Evolutionary conservation across 2,113 vertebrate genomes (phyloP).

Genomic region (Gobius niger): DNA sequence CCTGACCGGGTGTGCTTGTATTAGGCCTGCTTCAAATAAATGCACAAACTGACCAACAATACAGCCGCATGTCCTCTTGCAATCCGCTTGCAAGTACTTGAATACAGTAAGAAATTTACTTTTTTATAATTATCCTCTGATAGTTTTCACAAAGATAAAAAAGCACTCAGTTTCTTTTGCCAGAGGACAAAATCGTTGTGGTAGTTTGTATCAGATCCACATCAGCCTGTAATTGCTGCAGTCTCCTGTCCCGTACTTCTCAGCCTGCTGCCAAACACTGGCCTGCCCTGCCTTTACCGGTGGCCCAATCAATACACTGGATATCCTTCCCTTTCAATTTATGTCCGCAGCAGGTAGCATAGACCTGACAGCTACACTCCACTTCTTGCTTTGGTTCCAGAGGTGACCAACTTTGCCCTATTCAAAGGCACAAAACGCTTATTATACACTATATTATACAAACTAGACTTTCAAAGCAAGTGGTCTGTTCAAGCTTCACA

Average conservation of each 20-base stretch:
- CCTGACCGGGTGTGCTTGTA: too few relatives aligned
- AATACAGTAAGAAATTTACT: background rate
- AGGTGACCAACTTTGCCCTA: slow-evolving; percentile 21
- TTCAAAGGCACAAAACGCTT: slow-evolving; percentile 1
- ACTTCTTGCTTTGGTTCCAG: background rate
- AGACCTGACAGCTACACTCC: slow-evolving; percentile 13
- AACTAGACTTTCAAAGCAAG: slow-evolving; percentile 6
- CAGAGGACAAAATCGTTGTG: background rate
- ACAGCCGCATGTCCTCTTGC: too few relatives aligned
- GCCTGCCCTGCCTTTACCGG: slow-evolving; percentile 35
- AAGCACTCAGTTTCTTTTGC: too few relatives aligned
- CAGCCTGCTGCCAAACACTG: slow-evolving; percentile 46
- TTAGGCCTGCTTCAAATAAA: too few relatives aligned
- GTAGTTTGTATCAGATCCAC: slow-evolving; percentile 7
- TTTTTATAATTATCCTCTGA: too few relatives aligned
- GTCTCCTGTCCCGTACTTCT: slow-evolving; percentile 24
- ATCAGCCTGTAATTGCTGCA: slow-evolving; percentile 33
- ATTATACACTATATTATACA: background rate
- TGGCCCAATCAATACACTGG: slow-evolving; percentile 57
- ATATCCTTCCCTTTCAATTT: slow-evolving; percentile 58
- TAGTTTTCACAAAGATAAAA: too few relatives aligned
- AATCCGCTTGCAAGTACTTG: background rate
- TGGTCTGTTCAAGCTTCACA: background rate
- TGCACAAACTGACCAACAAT: too few relatives aligned
- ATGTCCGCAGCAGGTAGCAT: slow-evolving; percentile 37